A percentile compares a stretch with the other conserved stretches of the same genome.
phyloP scores from a whole-genome alignment of 2,797 vertebrate species.

The Gymnopithys bicolor region DNA sequence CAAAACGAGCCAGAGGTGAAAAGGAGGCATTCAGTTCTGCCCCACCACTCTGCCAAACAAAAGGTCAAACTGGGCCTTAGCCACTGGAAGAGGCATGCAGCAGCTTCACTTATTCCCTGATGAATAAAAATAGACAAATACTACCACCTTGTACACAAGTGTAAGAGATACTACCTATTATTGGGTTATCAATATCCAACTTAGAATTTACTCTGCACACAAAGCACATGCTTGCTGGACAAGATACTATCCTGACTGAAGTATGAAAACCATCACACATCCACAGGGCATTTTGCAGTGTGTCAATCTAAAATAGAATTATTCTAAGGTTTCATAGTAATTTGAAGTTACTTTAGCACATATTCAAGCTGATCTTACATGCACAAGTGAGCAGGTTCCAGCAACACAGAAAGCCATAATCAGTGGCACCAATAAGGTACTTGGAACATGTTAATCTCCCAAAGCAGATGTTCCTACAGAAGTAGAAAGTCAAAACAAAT shows the following conservation, averaged over 20 bases:
- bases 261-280: not conserved
- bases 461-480: conserved; percentile 90
- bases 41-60: not conserved
- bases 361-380: conserved; percentile 77
- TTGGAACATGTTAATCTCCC: conserved; percentile 90
- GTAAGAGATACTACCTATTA: not conserved
- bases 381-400: conserved; percentile 97
- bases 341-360: not conserved
- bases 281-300: not conserved
- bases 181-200: not conserved
- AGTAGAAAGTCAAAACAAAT: conserved; percentile 36
- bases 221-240: not conserved
- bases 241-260: not conserved
- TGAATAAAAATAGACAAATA: not conserved
- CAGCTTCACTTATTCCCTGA: not conserved
- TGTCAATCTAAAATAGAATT: not conserved
- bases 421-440: conserved; percentile 90
- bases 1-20: not conserved
- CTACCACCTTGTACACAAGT: not conserved
- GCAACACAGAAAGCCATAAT: conserved; percentile 86
- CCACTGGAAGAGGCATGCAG: not conserved
- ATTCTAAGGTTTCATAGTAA: not conserved
- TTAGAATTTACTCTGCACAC: not conserved
- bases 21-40: not conserved
- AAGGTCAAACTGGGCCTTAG: not conserved